Base-by-base conservation (phyloP, 2,888 invertebrate species). In the Nephrocerus scutellatus region DNA sequence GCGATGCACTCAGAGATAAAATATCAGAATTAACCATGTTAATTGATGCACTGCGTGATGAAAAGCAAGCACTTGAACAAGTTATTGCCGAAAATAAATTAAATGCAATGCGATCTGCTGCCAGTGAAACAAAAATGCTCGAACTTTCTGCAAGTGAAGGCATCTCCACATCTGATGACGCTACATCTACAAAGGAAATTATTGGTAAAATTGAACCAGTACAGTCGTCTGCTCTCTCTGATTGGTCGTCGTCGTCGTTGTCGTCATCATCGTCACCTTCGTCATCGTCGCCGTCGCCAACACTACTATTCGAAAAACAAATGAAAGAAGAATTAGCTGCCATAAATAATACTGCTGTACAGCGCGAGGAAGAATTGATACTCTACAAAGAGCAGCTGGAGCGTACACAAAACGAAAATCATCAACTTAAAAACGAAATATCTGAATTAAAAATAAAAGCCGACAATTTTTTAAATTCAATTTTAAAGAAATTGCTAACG, bases 301-400 rank as follows among this genome's bases (percentile, higher is more conserved):
- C 34, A 5, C 43, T 41, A 18, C 33, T 35, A 25, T 49, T 54
- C 22, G 51, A 54, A 16, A 41, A 47, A 34, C 43, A 52, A 33
- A 47, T 49, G 24, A 35, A 47, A 25, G 56, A 61, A 20, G 65
- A 66, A 30, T 43, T 58, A 15, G 52, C 47, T 36, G 51, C 57
- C 35, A 55, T 66, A 10, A 64, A 56, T 41, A 55, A 53, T 41
- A 50, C 50, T 14, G 53, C 55, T 18, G 46, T 64, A 24, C 55
- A 63, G 48, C 56, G 55, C 1, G 69, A 68, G 39, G 69, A 69
- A 43, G 68, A 69, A 40, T 45, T 69, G 5, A 59, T 69, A 30
- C 52, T 61, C 23, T 67, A 63, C 49, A 69, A 69, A 50, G 68
- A 68, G 41, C 59, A 60, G 30, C 54, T 65, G 44, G 65, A 65